Percentiles rank a stretch among this genome's conserved stretches.
These are phyloP conservation scores for Drosophila subquinaria DNA, from an alignment of 2,888 invertebrate species.

Conservation along the genomic window DNA sequence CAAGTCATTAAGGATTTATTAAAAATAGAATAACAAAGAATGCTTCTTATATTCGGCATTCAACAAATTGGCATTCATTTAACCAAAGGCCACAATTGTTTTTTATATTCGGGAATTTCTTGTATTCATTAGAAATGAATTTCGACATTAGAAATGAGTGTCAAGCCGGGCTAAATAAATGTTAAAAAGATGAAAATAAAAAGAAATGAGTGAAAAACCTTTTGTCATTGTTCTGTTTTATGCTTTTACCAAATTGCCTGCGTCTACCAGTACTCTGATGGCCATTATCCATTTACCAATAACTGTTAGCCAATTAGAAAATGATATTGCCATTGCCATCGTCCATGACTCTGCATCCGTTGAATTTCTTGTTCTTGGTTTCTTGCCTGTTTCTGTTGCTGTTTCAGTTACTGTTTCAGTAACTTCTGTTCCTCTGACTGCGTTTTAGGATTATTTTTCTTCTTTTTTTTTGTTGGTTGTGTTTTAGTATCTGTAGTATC, in stretches of 20 bases:
- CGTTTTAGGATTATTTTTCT: slow-evolving; percentile 4
- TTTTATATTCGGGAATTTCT: slow-evolving; percentile 1
- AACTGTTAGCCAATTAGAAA: slow-evolving; percentile 76
- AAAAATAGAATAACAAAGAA: slow-evolving; percentile 13
- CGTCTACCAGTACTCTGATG: slow-evolving; percentile 32
- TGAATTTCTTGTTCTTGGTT: slow-evolving; percentile 17
- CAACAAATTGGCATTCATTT: slow-evolving; percentile 1
- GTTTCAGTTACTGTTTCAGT: not conserved
- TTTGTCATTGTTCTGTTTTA: slow-evolving; percentile 42
- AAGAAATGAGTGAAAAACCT: slow-evolving; percentile 20
- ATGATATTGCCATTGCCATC: slow-evolving; percentile 43
- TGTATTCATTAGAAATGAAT: slow-evolving; percentile 43
- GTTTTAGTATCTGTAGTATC: slow-evolving; percentile 4
- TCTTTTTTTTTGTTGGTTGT: not conserved
- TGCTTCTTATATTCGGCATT: slow-evolving; percentile 7
- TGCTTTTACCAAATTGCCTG: slow-evolving; percentile 33
- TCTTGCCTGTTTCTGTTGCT: slow-evolving; percentile 3
- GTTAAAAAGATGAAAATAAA: slow-evolving; percentile 8
- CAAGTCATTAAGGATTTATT: slow-evolving; percentile 49
- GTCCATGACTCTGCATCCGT: slow-evolving; percentile 41
- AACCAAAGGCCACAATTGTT: slow-evolving; percentile 7
- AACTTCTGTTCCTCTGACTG: slow-evolving; percentile 13
- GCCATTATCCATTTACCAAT: slow-evolving; percentile 71
- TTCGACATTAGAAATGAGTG: slow-evolving; percentile 50
- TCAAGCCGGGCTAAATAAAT: slow-evolving; percentile 40